These are phyloP conservation scores for Caenorhabditis drosophilae DNA, from an alignment of 2,888 invertebrate genomes.

Conservation along the genomic window DNA sequence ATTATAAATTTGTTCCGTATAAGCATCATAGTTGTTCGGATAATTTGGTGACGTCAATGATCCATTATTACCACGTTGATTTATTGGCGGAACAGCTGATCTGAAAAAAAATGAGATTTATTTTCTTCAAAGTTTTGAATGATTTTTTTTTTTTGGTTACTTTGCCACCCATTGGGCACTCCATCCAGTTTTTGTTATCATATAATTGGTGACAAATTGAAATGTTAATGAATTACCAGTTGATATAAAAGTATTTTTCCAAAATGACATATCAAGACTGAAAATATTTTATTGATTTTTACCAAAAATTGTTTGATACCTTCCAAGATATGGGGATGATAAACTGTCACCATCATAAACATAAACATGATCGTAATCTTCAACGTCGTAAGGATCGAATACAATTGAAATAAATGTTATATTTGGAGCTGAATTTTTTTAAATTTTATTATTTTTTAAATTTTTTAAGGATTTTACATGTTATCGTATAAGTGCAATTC, in stretches of 20 bases:
- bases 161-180: background rate
- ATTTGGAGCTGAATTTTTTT: constrained; percentile 15
- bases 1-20: constrained; percentile 31
- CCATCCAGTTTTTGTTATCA: constrained; percentile 3
- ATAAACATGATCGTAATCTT: constrained; percentile 93
- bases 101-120: too few species aligned
- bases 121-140: too few species aligned
- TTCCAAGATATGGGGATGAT: constrained; percentile 8
- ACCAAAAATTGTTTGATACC: background rate
- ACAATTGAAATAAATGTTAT: constrained; percentile 90
- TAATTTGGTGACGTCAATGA: constrained; percentile 77
- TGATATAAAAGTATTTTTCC: background rate
- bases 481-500: constrained; percentile 20
- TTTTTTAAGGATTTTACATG: constrained; percentile 3
- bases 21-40: constrained; percentile 79
- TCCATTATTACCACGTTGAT: constrained; percentile 23
- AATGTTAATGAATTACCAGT: background rate
- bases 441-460: background rate
- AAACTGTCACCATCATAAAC: constrained; percentile 50
- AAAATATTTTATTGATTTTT: background rate
- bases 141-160: too few species aligned
- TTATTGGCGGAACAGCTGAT: constrained; percentile 18
- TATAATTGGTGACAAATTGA: background rate
- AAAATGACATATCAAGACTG: background rate
- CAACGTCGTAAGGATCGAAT: constrained; percentile 95